Evolutionary conservation across 35 echinoderm and acorn worm genomes (phyloP), one percentile per base, ranked within the genome.

Genomic region (Eucidaris tribuloides): DNA sequence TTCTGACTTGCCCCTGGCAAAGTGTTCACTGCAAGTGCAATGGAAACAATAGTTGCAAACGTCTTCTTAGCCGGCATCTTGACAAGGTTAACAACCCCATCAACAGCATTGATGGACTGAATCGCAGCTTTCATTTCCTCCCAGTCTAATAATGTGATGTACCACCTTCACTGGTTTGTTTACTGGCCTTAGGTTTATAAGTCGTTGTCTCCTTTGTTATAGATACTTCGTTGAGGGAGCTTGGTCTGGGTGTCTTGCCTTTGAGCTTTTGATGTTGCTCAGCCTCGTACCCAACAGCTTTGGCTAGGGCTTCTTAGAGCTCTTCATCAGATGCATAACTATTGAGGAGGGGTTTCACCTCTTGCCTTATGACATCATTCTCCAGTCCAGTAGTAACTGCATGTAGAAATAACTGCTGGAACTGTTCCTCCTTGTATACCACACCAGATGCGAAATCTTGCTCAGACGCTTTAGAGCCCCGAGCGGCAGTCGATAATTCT

Each of bases 21-120:
- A 88, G 30, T 93, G 91, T 5, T 78, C 80, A 38, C 43, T 28
- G 13, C 77, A 58, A 6, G 82, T 83, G 74, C 89, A 92, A 35
- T 81, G 49, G 62, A 24, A 88, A 41, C 85, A 88, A 62, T 84
- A 81, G 32, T 18, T 1, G 50, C 58, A 89, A 14, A 9, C 20
- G 34, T 33, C 55, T n/a, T 76, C 56, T 17, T 70, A 61, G 3
- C 58, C 58, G 4, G 49, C 34, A 46, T 89, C 56, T 39, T 60
- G 80, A 45, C 80, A 94, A 15, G 19, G 4, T 11, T 0, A 2
- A 45, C 91, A 94, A 45, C 86, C 81, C 23, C 80, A 62, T n/a
- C 45, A 42, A 28, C 85, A 45, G 15, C 23, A 23, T 46, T 30
- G 0, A 29, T 38, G 52, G 24, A 40, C 3, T 25, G 59, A 29